phyloP scores from a whole-genome alignment of 2,888 invertebrate species.

The Lapara coniferarum region DNA sequence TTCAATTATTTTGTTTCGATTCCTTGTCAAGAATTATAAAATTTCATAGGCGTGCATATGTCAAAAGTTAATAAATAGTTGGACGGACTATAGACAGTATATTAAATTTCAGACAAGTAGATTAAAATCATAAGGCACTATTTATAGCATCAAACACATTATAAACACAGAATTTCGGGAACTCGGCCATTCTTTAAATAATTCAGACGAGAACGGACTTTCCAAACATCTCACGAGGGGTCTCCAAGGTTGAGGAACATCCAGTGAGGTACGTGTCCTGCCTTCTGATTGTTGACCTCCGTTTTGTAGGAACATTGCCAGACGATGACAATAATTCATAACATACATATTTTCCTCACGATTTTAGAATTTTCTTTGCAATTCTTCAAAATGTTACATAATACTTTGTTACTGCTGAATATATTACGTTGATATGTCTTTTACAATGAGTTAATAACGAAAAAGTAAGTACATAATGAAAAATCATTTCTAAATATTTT shows the following conservation, averaged over 20 bases:
- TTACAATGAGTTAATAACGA: not conserved
- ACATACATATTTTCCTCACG: not conserved
- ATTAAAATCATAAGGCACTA: too few relatives aligned
- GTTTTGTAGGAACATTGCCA: constrained; percentile 6
- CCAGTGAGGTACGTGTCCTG: constrained; percentile 8
- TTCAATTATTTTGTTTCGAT: too few relatives aligned
- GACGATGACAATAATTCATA: not conserved
- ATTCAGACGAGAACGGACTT: not conserved
- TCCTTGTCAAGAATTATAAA: too few relatives aligned
- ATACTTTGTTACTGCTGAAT: not conserved
- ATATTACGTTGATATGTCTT: not conserved
- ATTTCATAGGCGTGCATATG: too few relatives aligned
- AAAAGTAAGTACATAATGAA: too few relatives aligned
- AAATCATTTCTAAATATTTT: too few relatives aligned
- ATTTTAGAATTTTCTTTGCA: not conserved
- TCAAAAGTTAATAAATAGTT: too few relatives aligned
- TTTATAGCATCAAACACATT: not conserved
- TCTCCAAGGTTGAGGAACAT: not conserved
- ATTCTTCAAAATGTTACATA: not conserved
- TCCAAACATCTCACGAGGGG: constrained; percentile 8
- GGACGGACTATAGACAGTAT: too few relatives aligned
- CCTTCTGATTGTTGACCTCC: not conserved
- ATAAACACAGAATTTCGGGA: not conserved
- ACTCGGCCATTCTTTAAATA: not conserved
- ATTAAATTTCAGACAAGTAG: too few relatives aligned